Base-by-base conservation (phyloP, 2,113 vertebrate genomes). In the Rhadina sibilatrix region DNA sequence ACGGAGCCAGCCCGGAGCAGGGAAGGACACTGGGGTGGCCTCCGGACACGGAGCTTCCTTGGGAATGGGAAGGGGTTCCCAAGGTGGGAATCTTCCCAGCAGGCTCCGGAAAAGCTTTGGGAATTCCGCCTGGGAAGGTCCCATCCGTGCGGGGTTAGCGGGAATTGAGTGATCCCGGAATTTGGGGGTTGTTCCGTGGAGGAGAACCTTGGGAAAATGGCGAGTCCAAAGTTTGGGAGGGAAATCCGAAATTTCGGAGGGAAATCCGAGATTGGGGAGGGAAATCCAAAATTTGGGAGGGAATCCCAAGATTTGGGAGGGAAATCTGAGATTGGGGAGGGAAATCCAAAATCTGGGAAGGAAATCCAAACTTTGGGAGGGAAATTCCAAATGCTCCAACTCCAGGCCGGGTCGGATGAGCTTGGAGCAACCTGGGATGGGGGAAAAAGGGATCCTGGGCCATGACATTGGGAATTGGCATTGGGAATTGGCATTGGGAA, bases 141-240 rank as follows among this genome's bases (percentile, higher is more conserved):
- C 31, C 40, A 2, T 7, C 11, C 14, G 0, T 6, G 10, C 0
- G 23, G 38, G 23, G 31, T 27, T 2, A 21, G 37, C 23, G 0
- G 25, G 37, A 47, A 13, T 6, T 8, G 23, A 2, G 9, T 0
- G 28, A 54, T 42, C 20, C 59, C 5, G 6, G 33, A 20, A 31
- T 46, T 3, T 6, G 25, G 61, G 40, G 40, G 5, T 46, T 24
- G 38, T 15, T 46, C 38, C 2, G 0, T 3, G 33, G 49, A 79
- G 49, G 49, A 54, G 15, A 30, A 3, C 4, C 25, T 44, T 4
- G 61, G 77, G 61, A 1, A 54, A 54, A 19, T 4, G 38, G 77
- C 2, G 38, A 11, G 44, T 35, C 65, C 15, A 3, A 12, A 35
- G 33, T 30, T 18, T 9, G 28, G 42, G 63, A 65, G 63, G 21